Conservation (phyloP, 2,797 vertebrate species). For the Hemibagrus guttatus region DNA sequence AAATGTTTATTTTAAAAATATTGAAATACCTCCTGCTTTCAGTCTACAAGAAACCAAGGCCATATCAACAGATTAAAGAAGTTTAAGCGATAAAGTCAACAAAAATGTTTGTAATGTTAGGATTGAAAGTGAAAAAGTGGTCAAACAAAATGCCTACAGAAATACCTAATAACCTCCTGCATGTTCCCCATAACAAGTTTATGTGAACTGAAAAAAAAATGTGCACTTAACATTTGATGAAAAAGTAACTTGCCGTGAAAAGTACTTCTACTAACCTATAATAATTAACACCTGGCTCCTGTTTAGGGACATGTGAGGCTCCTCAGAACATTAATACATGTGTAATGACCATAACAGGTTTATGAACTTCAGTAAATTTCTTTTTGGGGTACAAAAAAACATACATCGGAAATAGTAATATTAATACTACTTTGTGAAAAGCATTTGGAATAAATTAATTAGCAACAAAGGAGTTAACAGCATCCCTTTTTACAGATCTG, state of each 20-base stretch:
- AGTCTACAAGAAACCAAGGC: background rate
- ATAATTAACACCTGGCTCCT: conserved; percentile 14
- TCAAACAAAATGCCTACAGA: background rate
- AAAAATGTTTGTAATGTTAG: background rate
- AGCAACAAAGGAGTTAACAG: conserved; percentile 62
- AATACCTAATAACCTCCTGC: background rate
- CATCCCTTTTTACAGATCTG: conserved; percentile 41
- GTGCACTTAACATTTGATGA: background rate
- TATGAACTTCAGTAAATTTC: conserved; percentile 3
- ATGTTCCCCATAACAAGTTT: background rate
- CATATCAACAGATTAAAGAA: background rate
- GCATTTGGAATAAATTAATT: conserved; percentile 30
- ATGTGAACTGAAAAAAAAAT: background rate
- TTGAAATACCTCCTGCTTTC: background rate
- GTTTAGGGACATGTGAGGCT: background rate
- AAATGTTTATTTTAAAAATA: background rate
- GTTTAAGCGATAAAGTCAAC: background rate
- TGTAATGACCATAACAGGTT: background rate
- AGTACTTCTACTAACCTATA: background rate
- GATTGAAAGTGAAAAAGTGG: background rate
- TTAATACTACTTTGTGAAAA: background rate
- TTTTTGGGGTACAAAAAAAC: background rate
- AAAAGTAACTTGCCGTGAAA: background rate
- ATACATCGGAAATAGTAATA: background rate
- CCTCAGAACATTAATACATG: background rate